Base-by-base conservation (phyloP, 2,797 vertebrate species). In the Apogon talboti region DNA sequence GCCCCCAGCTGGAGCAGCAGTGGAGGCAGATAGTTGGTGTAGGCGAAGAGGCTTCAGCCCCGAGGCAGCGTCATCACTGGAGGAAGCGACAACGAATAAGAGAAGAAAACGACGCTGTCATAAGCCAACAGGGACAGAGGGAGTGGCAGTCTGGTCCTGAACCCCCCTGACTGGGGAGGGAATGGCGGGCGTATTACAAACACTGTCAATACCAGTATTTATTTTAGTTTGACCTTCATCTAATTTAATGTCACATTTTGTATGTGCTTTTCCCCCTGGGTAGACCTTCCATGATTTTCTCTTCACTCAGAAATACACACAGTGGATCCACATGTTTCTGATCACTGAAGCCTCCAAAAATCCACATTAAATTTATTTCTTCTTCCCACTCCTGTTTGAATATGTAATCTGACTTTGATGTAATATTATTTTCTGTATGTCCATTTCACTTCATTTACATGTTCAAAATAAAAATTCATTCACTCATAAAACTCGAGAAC, bases 1-100 rank as follows among this genome's bases (percentile, higher is more conserved):
- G 56, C 51, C 51, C 42, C 56, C 74, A 76, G 61, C 74, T 76
- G 67, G 46, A 59, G 53, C 54, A 49, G 18, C 54, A 10, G 44
- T 8, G 33, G 0, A 11, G 44, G 30, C 59, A 60, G 46, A 21
- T 4, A 52, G 16, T n/a, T 33, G 48, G 16, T 21, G 45, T 21
- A 19, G 11, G 7, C 19, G 45, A 12, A 6, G 13, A 15, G n/a
- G 7, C 33, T 14, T 7, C 18, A 19, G 45, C 45, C 66, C 50
- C 1, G 50, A 76, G 74, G 74, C 66, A 10, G 33, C 48, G 49
- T 55, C 56, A 56, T 55, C 54, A 24, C 15, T 42, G 41, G 0
- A 47, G 40, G 40, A 61, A 1, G 51, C n/a, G 28, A 66, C 19
- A 18, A 61, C 38, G 19, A 61, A 50, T 7, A 45, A 43, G 49